Evolutionary conservation across 2,888 invertebrate genomes (phyloP), one percentile per base, ranked within the genome.

Genomic region (Caenorhabditis angaria): DNA sequence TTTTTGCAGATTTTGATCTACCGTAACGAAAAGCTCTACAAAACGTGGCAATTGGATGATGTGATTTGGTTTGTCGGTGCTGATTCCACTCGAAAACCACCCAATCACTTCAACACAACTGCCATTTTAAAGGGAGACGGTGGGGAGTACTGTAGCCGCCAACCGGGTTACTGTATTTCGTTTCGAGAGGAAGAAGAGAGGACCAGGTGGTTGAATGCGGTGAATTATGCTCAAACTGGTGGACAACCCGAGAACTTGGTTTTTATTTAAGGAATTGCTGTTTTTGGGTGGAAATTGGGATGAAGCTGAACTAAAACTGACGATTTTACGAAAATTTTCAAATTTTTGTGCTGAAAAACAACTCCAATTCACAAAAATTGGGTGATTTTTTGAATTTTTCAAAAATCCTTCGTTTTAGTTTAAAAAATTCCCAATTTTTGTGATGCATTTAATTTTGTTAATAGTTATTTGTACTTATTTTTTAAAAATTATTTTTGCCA

Each of bases 11-110:
- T 80, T 10, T 28, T 47, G 24, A 70, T 65, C 12, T 74, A 55
- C 55, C 77, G 76, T 18, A 64, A 68, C 29, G 77, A 77, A 51
- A 84, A 83, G 54, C 77, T 57, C 12, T 70, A 64, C 56, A 75
- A 68, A 50, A 61, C 75, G 61, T 85, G 84, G 84, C 65, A 58
- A 5, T 54, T 83, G 28, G 81, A 85, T n/a, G 69, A 77, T 4
- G 69, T 77, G 55, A 32, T 83, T 1, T 85, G 86, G 85, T 85
- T 79, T 55, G 58, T 74, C n/a, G 85, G 85, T 6, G 56, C 73
- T 8, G 82, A 82, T 20, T 29, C 69, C 0, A 64, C 77, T 2
- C 57, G 85, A 65, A 85, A 84, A 59, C 1, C 69, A 1, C 73
- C 73, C 3, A 69, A 69, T 51, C 12, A 32, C 5, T 73, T 50